A percentile compares a stretch with the other conserved stretches of the same genome.
Conservation (phyloP, 1,140 invertebrate genomes). For the Augochlora pura region DNA sequence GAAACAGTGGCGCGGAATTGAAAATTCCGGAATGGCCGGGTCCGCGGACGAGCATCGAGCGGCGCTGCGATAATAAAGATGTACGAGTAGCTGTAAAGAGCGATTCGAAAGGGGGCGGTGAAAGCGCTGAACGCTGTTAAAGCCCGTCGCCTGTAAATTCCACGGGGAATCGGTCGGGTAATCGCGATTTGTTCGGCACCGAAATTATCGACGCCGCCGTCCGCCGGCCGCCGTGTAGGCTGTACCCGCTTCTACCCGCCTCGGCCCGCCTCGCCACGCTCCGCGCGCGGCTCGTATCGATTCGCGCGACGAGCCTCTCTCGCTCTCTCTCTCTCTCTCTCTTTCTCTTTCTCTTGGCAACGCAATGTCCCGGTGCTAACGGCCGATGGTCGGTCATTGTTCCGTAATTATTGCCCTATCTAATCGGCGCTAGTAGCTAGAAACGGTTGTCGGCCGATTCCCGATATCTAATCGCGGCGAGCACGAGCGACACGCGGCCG, state of each 20-base stretch:
- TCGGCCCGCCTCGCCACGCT: too few species aligned
- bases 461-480: slow-evolving; percentile 64
- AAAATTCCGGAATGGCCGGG: neutral
- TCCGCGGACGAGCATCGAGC: neutral
- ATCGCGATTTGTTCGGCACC: slow-evolving; percentile 53
- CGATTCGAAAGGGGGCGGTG: slow-evolving; percentile 1
- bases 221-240: too few species aligned
- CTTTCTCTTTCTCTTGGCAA: slow-evolving; percentile 19
- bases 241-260: too few species aligned
- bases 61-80: slow-evolving; percentile 2
- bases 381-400: slow-evolving; percentile 64
- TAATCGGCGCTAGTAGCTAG: slow-evolving; percentile 61
- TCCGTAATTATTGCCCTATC: slow-evolving; percentile 68
- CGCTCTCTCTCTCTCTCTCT: too few species aligned
- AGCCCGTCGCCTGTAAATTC: neutral
- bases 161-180: slow-evolving; percentile 55
- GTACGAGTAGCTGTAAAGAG: neutral
- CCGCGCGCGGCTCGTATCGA: slow-evolving; percentile 5
- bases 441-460: slow-evolving; percentile 51
- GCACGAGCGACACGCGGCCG: slow-evolving; percentile 36
- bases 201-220: slow-evolving; percentile 28
- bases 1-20: too few species aligned
- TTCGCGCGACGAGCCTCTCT: slow-evolving; percentile 18
- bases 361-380: slow-evolving; percentile 50
- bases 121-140: neutral